Conservation (phyloP, 2,797 vertebrate genomes). For the Malacoctenus gilli region DNA sequence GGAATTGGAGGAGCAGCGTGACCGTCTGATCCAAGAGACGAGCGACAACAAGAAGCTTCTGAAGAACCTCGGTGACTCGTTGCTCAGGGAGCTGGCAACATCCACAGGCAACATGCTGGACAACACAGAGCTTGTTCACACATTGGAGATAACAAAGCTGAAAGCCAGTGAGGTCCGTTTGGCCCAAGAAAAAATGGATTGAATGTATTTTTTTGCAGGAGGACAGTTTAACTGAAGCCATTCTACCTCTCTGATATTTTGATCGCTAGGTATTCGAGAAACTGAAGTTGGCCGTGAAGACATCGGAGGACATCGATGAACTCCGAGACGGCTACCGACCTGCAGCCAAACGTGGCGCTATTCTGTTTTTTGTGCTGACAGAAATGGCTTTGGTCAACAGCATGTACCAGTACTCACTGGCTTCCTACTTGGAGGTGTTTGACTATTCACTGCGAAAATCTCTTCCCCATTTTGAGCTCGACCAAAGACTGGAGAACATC, state of each 20-base stretch:
- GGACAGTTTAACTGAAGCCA: constrained; percentile 2
- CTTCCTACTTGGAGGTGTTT: constrained; percentile 93
- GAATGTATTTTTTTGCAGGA: constrained; percentile 9
- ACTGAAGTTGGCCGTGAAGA: constrained; percentile 88
- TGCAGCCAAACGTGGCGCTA: constrained; percentile 89
- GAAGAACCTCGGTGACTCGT: constrained; percentile 91
- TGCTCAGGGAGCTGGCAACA: constrained; percentile 90
- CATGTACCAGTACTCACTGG: constrained; percentile 97
- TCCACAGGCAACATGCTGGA: constrained; percentile 98
- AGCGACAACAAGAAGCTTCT: constrained; percentile 94
- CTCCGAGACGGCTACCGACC: constrained; percentile 94
- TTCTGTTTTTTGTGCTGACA: constrained; percentile 93
- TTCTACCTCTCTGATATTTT: constrained; percentile 24
- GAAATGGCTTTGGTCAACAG: constrained; percentile 95
- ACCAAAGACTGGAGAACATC: constrained; percentile 87
- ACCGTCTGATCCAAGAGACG: constrained; percentile 93
- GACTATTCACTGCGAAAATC: constrained; percentile 89
- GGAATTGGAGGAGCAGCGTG: constrained; percentile 92
- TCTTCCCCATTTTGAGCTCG: constrained; percentile 80
- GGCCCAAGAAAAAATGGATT: background rate
- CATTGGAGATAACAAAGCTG: constrained; percentile 92
- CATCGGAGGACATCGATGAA: constrained; percentile 86
- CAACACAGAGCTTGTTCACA: constrained; percentile 91
- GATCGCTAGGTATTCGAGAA: constrained; percentile 90
- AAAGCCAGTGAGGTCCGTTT: constrained; percentile 90